Conservation (phyloP, 2,113 vertebrate species). For the Bagarius yarrelli region DNA sequence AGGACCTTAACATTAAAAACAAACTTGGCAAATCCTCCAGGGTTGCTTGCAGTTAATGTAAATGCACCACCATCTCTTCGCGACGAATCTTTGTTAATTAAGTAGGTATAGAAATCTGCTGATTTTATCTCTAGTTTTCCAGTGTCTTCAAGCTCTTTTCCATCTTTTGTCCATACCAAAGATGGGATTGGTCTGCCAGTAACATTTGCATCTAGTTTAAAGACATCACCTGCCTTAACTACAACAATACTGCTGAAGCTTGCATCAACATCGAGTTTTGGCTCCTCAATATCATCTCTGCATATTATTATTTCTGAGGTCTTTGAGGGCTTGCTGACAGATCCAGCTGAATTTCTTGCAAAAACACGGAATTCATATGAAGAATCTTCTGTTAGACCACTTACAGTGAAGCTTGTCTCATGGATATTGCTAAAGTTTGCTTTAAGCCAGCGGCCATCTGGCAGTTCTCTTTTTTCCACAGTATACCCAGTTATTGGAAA, state of each 20-base stretch:
- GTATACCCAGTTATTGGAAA: slow-evolving; percentile 95
- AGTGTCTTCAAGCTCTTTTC: slow-evolving; percentile 89
- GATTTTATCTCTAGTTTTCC: slow-evolving; percentile 90
- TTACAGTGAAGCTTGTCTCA: slow-evolving; percentile 93
- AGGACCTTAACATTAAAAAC: slow-evolving; percentile 94
- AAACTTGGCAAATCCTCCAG: slow-evolving; percentile 95
- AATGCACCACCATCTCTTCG: slow-evolving; percentile 89
- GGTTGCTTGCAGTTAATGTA: slow-evolving; percentile 89
- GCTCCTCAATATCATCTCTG: slow-evolving; percentile 93
- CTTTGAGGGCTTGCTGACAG: slow-evolving; percentile 89
- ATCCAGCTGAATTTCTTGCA: slow-evolving; percentile 92
- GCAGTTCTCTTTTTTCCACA: slow-evolving; percentile 92
- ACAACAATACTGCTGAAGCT: slow-evolving; percentile 84
- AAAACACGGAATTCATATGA: slow-evolving; percentile 94
- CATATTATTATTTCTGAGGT: slow-evolving; percentile 89
- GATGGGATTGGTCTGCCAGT: slow-evolving; percentile 87
- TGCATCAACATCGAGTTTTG: slow-evolving; percentile 85
- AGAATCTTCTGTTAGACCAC: slow-evolving; percentile 89
- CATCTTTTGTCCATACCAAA: slow-evolving; percentile 92
- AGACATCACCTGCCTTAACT: slow-evolving; percentile 91
- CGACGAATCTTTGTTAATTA: slow-evolving; percentile 88
- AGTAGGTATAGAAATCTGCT: slow-evolving; percentile 85
- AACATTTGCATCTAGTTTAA: slow-evolving; percentile 89
- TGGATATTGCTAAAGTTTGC: slow-evolving; percentile 96
- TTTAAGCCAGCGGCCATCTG: slow-evolving; percentile 94